Percentiles rank a stretch among this genome's conserved stretches.
Evolutionary conservation across 23 tunicate genomes (phyloP).

Genomic region (Oikopleura dioica): DNA sequence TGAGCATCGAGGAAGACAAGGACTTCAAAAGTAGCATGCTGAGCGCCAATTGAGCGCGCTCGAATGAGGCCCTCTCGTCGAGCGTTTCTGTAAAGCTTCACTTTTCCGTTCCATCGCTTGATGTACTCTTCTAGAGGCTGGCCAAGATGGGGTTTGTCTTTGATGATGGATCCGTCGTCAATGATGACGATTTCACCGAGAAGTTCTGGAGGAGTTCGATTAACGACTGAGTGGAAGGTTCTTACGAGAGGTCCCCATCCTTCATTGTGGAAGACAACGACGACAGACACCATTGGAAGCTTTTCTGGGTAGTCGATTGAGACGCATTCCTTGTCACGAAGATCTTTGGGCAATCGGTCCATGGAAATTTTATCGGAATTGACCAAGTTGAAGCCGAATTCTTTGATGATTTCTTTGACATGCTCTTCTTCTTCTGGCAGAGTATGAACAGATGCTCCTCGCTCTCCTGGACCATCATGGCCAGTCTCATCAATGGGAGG

Average conservation of each 20-base stretch:
- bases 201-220: slow-evolving; percentile 41
- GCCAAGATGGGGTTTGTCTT: slow-evolving; percentile 59
- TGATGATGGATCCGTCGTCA: slow-evolving; percentile 53
- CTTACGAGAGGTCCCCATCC: slow-evolving; percentile 88
- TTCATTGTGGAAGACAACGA: slow-evolving; percentile 89
- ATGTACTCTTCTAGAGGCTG: slow-evolving; percentile 42
- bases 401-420: slow-evolving; percentile 57
- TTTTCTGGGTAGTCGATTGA: slow-evolving; percentile 25
- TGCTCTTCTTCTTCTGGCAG: slow-evolving; percentile 32
- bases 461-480: slow-evolving; percentile 61
- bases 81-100: slow-evolving; percentile 56
- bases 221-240: slow-evolving; percentile 77
- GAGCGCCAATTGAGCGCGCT: slow-evolving; percentile 77
- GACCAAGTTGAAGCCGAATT: slow-evolving; percentile 91
- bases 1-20: slow-evolving; percentile 83
- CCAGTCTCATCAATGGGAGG: background rate
- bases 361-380: slow-evolving; percentile 79
- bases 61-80: slow-evolving; percentile 74
- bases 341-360: slow-evolving; percentile 68
- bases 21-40: slow-evolving; percentile 32
- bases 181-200: slow-evolving; percentile 76
- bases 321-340: slow-evolving; percentile 72
- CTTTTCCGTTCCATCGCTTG: slow-evolving; percentile 39
- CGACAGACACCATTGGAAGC: slow-evolving; percentile 33
- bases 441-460: slow-evolving; percentile 40